A percentile compares a stretch with the other conserved stretches of the same genome.
phyloP scores from a whole-genome alignment of 2,888 invertebrate genomes.

The Eupsilia transversa region DNA sequence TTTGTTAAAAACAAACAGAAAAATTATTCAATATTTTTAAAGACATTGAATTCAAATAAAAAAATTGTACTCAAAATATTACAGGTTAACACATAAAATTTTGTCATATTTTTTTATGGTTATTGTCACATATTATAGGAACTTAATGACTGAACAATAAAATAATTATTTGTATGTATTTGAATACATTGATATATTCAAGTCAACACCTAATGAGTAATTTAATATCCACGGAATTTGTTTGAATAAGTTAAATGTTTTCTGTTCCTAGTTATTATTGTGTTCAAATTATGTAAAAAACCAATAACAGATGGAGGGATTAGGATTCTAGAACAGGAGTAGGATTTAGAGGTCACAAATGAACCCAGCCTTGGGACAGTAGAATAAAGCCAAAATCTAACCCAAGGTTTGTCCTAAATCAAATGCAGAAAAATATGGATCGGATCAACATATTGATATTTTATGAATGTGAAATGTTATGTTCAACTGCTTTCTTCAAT shows the following conservation, averaged over 20 bases:
- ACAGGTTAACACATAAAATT: conserved; percentile 1
- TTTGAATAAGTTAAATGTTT: neutral
- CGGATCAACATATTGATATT: neutral
- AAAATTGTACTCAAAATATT: neutral
- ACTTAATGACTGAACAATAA: neutral
- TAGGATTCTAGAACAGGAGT: no score
- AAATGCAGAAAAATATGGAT: neutral
- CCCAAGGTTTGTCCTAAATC: neutral
- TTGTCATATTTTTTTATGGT: neutral
- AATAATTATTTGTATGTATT: neutral
- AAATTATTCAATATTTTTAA: neutral
- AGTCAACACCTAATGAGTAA: neutral
- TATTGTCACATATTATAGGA: neutral
- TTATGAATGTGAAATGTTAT: neutral
- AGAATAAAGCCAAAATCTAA: no score
- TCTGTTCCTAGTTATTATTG: neutral
- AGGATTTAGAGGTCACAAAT: neutral
- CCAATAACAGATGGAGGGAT: neutral
- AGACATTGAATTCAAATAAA: neutral
- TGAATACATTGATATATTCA: neutral
- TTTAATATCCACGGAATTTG: neutral
- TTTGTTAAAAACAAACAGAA: neutral
- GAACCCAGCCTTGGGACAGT: no score
- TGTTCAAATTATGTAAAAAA: neutral
- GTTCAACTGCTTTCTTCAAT: neutral